Evolutionary conservation across 2,888 invertebrate genomes (phyloP), one percentile per base, ranked within the genome.

Genomic region (Selenia dentaria): DNA sequence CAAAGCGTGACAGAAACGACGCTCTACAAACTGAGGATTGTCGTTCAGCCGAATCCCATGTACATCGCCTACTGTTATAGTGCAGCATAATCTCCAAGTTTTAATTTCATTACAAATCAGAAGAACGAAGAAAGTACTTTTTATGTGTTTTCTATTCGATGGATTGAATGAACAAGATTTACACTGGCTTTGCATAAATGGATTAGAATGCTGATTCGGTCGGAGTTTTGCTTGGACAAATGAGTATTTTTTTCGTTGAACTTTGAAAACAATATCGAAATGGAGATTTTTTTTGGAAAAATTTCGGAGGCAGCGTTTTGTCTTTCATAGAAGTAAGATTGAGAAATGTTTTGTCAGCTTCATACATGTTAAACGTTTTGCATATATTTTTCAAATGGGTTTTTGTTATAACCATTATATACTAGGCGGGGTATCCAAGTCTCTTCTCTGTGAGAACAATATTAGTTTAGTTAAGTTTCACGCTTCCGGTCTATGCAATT

Each of bases 91-190:
- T 48, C 60, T 53, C 59, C 64, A 77, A 80, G 75, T 76, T 79
- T 80, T 78, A 79, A 81, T 79, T 81, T 76, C 64, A 76, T 83
- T 81, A 67, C 65, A 55, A 67, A 64, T 64, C 63, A 59, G 67
- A 66, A 72, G 70, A 70, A 74, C 69, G 59, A 60, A 58, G 54
- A 60, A 50, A 62, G 62, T 61, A 64, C 67, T 70, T 70, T 70
- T 64, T 64, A 64, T 66, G 59, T 64, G 64, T 69, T 73, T 64
- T 67, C 64, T 67, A 68, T 67, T 69, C 67, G 64, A 57, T 57
- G 60, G 62, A 66, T 67, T 54, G 63, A 70, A 68, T 66, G 62
- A 71, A 70, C 68, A 70, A 74, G 51, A 52, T 54, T 59, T 51
- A 46, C 50, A 43, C 52, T 46, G 50, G 52, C 64, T 73, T 67